Percentiles rank a stretch among this genome's conserved stretches.
Conservation (phyloP, 2,797 vertebrate species). For the Epinephelus coioides region DNA sequence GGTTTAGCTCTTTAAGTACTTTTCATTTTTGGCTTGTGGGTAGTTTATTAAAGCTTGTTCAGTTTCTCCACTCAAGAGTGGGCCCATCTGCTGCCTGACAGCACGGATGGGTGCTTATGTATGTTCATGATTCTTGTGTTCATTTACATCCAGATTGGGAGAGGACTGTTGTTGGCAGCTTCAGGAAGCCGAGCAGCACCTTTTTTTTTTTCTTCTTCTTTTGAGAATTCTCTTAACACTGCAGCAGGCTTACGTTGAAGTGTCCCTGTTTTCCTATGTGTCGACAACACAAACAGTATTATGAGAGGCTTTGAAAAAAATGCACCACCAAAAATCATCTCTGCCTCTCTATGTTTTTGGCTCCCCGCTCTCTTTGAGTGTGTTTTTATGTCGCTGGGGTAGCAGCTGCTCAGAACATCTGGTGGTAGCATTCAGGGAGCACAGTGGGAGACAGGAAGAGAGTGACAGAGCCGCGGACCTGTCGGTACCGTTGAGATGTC, state of each 20-base stretch:
- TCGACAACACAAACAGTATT: slow-evolving; percentile 45
- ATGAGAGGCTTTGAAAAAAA: slow-evolving; percentile 50
- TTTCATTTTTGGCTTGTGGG: slow-evolving; percentile 55
- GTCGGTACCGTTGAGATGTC: slow-evolving; percentile 62
- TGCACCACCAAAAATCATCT: slow-evolving; percentile 38
- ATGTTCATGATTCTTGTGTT: slow-evolving; percentile 31
- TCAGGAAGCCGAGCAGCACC: slow-evolving; percentile 38
- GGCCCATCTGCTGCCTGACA: slow-evolving; percentile 73
- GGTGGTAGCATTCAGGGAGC: slow-evolving; percentile 58
- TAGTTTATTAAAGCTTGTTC: slow-evolving; percentile 69
- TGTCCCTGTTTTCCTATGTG: slow-evolving; percentile 52
- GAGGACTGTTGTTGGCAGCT: slow-evolving; percentile 41
- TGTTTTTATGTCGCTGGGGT: slow-evolving; percentile 55
- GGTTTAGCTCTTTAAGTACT: slow-evolving; percentile 48
- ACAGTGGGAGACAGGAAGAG: slow-evolving; percentile 59
- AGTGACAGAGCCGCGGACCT: slow-evolving; percentile 66
- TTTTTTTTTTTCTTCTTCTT: slow-evolving; percentile 1
- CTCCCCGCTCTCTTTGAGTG: slow-evolving; percentile 36
- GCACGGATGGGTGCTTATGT: slow-evolving; percentile 44
- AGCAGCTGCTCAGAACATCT: slow-evolving; percentile 84
- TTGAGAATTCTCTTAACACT: slow-evolving; percentile 30
- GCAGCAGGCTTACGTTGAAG: slow-evolving; percentile 46
- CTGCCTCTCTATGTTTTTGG: slow-evolving; percentile 34
- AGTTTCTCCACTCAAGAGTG: slow-evolving; percentile 52
- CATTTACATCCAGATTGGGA: slow-evolving; percentile 58